phyloP scores from a whole-genome alignment of 2,113 vertebrate genomes.

The Erinaceus europaeus region DNA sequence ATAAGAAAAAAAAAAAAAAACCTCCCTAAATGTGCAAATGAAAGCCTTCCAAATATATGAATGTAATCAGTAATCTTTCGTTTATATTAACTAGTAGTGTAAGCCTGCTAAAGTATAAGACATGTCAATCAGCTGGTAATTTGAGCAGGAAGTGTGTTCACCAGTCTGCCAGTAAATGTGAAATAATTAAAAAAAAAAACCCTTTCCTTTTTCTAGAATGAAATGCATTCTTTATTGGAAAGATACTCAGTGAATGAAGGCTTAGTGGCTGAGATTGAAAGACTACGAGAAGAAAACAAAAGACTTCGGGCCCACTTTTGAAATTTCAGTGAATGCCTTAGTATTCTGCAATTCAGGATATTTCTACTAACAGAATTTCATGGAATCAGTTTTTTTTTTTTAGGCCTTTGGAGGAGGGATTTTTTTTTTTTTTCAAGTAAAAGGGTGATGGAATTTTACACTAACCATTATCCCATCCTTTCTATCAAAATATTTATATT shows the following conservation, averaged over 20 bases:
- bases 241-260: constrained; percentile 94
- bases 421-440: constrained; percentile 42
- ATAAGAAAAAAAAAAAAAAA: neutral
- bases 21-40: neutral
- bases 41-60: neutral
- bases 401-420: constrained; percentile 30
- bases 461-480: constrained; percentile 55
- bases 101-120: neutral
- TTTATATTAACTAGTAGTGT: constrained; percentile 33
- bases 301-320: constrained; percentile 92
- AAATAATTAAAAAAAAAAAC: constrained; percentile 33
- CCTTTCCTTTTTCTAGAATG: constrained; percentile 84
- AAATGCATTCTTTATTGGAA: constrained; percentile 94
- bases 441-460: constrained; percentile 42
- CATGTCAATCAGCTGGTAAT: neutral
- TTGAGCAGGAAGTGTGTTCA: neutral
- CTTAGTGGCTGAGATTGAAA: constrained; percentile 95
- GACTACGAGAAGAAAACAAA: constrained; percentile 94
- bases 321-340: constrained; percentile 64
- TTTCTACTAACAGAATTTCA: constrained; percentile 55
- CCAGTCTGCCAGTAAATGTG: constrained; percentile 34
- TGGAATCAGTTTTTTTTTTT: constrained; percentile 65
- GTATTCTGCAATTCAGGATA: constrained; percentile 54
- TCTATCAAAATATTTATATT: constrained; percentile 65
- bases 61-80: constrained; percentile 10